phyloP scores from a whole-genome alignment of 2,797 vertebrate genomes.

The Malacoraja senta region DNA sequence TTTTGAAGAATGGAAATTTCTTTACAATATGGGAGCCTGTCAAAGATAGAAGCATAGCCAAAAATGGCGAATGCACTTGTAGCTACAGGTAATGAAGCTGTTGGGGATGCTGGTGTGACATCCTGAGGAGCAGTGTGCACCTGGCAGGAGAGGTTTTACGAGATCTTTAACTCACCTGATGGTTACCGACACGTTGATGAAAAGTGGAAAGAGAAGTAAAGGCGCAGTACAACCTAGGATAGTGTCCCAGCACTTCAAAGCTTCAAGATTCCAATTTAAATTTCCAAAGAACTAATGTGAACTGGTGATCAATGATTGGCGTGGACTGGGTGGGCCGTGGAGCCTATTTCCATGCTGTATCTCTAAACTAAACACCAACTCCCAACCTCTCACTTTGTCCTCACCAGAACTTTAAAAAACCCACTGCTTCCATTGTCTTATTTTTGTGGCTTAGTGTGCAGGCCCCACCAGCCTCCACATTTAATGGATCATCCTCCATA shows the following conservation, averaged over 20 bases:
- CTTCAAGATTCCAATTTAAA: not conserved
- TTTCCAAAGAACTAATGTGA: not conserved
- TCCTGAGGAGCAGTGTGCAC: not conserved
- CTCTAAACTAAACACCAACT: too few species aligned
- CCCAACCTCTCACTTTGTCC: too few species aligned
- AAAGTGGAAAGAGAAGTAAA: not conserved
- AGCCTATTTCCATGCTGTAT: too few species aligned
- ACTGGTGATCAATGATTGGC: too few species aligned
- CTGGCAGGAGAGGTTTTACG: not conserved
- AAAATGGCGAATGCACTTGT: too few species aligned
- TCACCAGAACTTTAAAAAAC: too few species aligned
- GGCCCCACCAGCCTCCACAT: too few species aligned
- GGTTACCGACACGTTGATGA: not conserved
- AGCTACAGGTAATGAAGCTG: not conserved
- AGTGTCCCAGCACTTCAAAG: not conserved
- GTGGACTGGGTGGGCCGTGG: too few species aligned
- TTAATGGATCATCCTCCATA: too few species aligned
- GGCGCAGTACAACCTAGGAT: not conserved
- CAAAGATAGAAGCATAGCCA: not conserved
- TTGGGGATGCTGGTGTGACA: not conserved
- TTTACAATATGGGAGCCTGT: not conserved
- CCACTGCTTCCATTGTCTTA: too few species aligned
- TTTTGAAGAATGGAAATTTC: not conserved
- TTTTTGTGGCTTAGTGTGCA: too few species aligned
- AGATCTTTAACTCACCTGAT: not conserved